These are phyloP conservation scores for Bombus difficillimus DNA, from an alignment of 1,140 invertebrate genomes.

Conservation along the genomic window DNA sequence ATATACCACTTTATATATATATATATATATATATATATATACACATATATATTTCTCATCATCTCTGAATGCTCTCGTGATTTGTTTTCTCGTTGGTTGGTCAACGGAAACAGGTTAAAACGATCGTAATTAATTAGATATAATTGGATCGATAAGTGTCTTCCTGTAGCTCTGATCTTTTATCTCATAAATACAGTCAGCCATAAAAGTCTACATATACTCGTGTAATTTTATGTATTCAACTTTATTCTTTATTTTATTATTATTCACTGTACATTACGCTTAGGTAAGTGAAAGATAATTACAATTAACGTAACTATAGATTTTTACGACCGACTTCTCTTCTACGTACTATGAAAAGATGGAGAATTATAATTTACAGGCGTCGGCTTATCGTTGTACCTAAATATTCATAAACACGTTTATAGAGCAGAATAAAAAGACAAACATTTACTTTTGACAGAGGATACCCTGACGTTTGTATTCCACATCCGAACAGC, in stretches of 20 bases:
- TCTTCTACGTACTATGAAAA: neutral
- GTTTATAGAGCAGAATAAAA: conserved; percentile 2
- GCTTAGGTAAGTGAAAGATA: too few relatives aligned
- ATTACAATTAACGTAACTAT: too few relatives aligned
- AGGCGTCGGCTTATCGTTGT: neutral
- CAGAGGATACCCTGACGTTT: neutral
- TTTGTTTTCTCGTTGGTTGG: neutral
- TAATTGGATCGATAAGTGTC: conserved; percentile 10
- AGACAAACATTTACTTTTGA: conserved; percentile 15
- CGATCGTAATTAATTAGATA: neutral
- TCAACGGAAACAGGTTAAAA: neutral
- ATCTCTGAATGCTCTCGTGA: neutral
- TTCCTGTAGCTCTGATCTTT: neutral
- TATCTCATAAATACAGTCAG: neutral
- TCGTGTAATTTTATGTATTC: neutral
- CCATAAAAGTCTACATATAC: neutral
- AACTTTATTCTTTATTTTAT: too few relatives aligned
- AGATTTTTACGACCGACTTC: too few relatives aligned
- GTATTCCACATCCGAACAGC: neutral
- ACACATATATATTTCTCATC: too few relatives aligned
- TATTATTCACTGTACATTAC: too few relatives aligned
- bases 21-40: too few relatives aligned
- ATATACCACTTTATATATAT: too few relatives aligned
- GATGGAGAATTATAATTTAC: neutral
- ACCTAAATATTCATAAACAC: conserved; percentile 12